Evolutionary conservation across 35 echinoderm and acorn worm species (phyloP).

Genomic region (Lytechinus pictus): DNA sequence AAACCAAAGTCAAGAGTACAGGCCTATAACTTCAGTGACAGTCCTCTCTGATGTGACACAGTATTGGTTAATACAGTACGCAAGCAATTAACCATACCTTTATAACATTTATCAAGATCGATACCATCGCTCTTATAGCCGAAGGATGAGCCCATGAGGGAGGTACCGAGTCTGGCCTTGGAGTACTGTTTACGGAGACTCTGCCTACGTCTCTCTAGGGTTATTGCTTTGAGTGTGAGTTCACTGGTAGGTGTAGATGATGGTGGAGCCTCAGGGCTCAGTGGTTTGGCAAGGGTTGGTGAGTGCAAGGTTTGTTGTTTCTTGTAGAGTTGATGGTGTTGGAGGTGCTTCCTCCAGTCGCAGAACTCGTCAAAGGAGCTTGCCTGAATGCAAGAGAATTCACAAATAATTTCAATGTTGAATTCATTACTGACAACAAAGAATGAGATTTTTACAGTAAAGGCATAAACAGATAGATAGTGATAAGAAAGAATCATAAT

Average conservation of each 20-base stretch:
- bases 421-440: too few relatives aligned
- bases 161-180: conserved; percentile 37
- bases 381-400: conserved; percentile 49
- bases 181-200: conserved; percentile 88
- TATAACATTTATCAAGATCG: conserved; percentile 65
- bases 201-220: conserved; percentile 78
- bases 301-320: conserved; percentile 67
- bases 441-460: too few relatives aligned
- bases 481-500: too few relatives aligned
- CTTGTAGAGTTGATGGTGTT: conserved; percentile 83
- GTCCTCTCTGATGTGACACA: too few relatives aligned
- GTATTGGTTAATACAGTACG: too few relatives aligned
- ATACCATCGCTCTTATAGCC: conserved; percentile 39
- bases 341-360: conserved; percentile 83
- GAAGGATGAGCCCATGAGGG: conserved; percentile 14
- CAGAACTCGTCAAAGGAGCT: conserved; percentile 85
- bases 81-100: conserved; percentile 16
- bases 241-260: conserved; percentile 81
- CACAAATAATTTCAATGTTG: background rate
- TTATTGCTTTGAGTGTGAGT: conserved; percentile 90
- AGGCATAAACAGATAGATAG: too few relatives aligned
- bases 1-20: too few relatives aligned
- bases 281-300: conserved; percentile 53
- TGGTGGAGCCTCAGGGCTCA: background rate
- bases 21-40: too few relatives aligned